These are phyloP conservation scores for Ptilorrhoa leucosticta DNA, from an alignment of 2,113 vertebrate species.

Conservation along the genomic window DNA sequence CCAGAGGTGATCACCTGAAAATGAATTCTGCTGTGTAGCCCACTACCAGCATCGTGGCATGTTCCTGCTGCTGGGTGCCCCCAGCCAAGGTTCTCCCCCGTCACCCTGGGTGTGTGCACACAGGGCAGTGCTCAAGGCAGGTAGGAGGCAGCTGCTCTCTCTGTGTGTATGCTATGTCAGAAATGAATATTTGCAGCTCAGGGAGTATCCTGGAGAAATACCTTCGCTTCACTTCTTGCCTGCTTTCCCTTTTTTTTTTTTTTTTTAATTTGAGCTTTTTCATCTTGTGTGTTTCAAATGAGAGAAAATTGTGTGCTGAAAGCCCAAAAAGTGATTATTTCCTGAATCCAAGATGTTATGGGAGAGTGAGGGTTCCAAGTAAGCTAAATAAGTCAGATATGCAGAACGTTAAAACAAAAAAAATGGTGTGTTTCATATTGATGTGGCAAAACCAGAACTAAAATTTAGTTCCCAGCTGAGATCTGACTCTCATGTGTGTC, in stretches of 20 bases:
- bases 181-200: conserved; percentile 13
- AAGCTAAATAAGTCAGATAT: conserved; percentile 8
- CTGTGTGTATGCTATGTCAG: neutral
- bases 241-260: neutral
- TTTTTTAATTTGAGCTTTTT: neutral
- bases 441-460: neutral
- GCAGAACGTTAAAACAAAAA: neutral
- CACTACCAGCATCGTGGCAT: neutral
- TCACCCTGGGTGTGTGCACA: neutral
- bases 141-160: neutral
- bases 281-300: neutral
- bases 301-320: neutral
- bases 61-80: neutral
- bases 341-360: neutral
- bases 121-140: neutral
- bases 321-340: conserved; percentile 17
- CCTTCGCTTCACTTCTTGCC: neutral
- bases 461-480: neutral
- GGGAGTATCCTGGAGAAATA: neutral
- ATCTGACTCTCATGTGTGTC: neutral
- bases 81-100: no score
- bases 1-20: neutral
- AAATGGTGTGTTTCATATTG: neutral
- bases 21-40: neutral
- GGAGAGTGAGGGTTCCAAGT: neutral